Evolutionary conservation across 2,888 invertebrate species (phyloP).

Genomic region (Dolomedes plantarius): DNA sequence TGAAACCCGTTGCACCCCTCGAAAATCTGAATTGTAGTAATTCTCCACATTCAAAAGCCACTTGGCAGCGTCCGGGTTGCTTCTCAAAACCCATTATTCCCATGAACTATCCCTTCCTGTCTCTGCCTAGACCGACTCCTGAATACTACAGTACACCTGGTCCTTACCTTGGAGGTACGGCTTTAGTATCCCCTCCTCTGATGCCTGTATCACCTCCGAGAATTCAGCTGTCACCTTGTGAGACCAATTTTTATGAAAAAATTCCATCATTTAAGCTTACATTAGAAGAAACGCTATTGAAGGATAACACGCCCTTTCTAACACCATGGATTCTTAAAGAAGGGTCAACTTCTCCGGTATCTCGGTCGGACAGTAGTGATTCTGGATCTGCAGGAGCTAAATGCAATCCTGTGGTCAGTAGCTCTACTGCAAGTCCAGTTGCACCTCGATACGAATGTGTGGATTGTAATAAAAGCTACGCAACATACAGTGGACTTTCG

Average conservation of each 20-base stretch:
- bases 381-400: constrained; percentile 22
- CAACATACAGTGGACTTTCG: constrained; percentile 95
- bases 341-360: constrained; percentile 40
- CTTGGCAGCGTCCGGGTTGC: constrained; percentile 37
- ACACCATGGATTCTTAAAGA: constrained; percentile 44
- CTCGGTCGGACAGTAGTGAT: constrained; percentile 51
- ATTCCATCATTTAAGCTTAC: constrained; percentile 15
- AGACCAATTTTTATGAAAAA: constrained; percentile 30
- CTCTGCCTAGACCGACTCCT: constrained; percentile 2
- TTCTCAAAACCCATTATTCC: constrained; percentile 25
- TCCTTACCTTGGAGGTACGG: constrained; percentile 40
- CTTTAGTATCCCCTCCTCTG: constrained; percentile 44
- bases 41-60: not conserved
- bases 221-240: constrained; percentile 29
- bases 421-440: not conserved
- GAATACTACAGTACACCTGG: constrained; percentile 28
- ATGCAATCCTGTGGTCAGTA: constrained; percentile 13
- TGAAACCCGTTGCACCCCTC: constrained; percentile 40
- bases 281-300: not conserved
- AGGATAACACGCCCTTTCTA: constrained; percentile 13
- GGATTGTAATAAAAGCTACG: constrained; percentile 95
- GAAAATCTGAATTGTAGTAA: constrained; percentile 32
- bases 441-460: constrained; percentile 88
- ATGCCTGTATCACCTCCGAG: constrained; percentile 26
- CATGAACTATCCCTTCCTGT: constrained; percentile 8